phyloP scores from a whole-genome alignment of 92 coral and sea anemone genomes.

The Pocillopora meandrina region DNA sequence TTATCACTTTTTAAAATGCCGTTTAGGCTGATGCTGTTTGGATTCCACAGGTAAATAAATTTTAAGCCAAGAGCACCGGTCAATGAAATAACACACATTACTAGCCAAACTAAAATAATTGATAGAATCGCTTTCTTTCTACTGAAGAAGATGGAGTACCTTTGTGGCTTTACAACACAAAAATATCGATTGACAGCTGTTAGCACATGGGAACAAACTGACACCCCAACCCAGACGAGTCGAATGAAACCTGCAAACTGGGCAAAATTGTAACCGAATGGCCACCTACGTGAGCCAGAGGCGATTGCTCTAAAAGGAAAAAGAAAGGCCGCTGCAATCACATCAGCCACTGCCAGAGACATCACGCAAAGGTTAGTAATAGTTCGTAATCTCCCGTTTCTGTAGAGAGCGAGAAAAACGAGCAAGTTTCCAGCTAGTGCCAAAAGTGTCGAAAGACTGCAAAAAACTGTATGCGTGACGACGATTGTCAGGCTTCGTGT shows the following conservation, averaged over 20 bases:
- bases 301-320: background rate
- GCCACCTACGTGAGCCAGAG: background rate
- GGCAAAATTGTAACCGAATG: background rate
- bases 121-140: no score
- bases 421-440: background rate
- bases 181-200: no score
- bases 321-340: background rate
- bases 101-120: no score
- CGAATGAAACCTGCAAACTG: background rate
- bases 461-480: background rate
- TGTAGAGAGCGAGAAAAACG: constrained; percentile 2
- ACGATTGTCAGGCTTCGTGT: background rate
- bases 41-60: no score
- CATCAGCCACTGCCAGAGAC: constrained; percentile 10
- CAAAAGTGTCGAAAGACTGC: background rate
- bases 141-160: no score
- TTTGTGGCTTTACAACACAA: no score
- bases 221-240: no score
- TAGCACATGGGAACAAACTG: no score
- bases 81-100: no score
- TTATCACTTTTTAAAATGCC: no score
- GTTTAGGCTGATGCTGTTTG: no score
- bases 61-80: no score
- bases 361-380: background rate
- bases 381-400: background rate